Evolutionary conservation across 1,140 invertebrate species (phyloP).

Genomic region (Coelopa frigida): DNA sequence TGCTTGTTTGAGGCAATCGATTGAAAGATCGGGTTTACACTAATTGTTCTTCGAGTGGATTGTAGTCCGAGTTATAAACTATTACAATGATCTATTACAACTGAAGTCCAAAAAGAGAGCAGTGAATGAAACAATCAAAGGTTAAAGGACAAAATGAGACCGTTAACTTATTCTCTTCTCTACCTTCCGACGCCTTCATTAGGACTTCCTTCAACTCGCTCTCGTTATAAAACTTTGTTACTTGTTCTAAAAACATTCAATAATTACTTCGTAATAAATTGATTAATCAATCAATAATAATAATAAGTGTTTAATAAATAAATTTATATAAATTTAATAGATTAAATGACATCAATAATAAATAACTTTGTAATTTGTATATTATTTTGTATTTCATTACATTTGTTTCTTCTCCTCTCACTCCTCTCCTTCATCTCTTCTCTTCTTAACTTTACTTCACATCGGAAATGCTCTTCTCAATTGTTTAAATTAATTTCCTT

Average conservation of each 20-base stretch:
- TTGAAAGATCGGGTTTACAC: too few relatives aligned
- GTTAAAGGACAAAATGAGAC: too few relatives aligned
- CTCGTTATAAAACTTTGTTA: not conserved
- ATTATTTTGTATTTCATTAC: not conserved
- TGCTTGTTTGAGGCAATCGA: too few relatives aligned
- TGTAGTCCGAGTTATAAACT: too few relatives aligned
- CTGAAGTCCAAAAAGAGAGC: too few relatives aligned
- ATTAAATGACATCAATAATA: conserved; percentile 8
- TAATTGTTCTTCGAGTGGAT: too few relatives aligned
- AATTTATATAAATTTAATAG: too few relatives aligned
- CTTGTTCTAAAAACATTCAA: conserved; percentile 7
- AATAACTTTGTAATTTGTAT: conserved; percentile 7
- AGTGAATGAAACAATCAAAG: too few relatives aligned
- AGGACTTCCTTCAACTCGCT: not conserved
- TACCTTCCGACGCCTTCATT: too few relatives aligned
- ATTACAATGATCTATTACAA: too few relatives aligned
- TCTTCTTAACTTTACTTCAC: not conserved
- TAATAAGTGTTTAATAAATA: conserved; percentile 9
- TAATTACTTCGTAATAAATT: conserved; percentile 8
- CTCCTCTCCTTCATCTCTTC: not conserved
- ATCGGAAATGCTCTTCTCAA: conserved; percentile 1
- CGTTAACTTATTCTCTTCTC: too few relatives aligned
- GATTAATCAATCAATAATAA: conserved; percentile 3
- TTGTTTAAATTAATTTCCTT: conserved; percentile 7
- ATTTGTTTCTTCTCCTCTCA: conserved; percentile 1